Percentiles rank a stretch among this genome's conserved stretches.
These are phyloP conservation scores for Muscicapa adusta DNA, from an alignment of 2,113 vertebrate species.

Conservation along the genomic window DNA sequence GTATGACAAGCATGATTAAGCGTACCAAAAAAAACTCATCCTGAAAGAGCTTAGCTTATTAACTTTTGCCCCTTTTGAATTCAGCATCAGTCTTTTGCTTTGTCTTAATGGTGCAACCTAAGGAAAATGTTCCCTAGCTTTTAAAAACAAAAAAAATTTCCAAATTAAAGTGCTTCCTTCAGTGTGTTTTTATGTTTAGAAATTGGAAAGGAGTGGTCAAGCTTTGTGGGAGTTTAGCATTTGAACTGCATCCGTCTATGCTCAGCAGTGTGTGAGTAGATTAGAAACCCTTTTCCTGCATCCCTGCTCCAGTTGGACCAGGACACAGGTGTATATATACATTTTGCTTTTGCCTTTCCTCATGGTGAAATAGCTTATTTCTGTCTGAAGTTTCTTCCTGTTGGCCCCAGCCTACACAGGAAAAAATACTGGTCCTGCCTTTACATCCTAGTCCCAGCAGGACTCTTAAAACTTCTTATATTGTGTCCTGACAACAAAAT, in stretches of 20 bases:
- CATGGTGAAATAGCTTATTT: background rate
- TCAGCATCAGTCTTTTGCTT: background rate
- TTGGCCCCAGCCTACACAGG: background rate
- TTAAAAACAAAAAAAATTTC: background rate
- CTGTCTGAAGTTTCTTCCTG: background rate
- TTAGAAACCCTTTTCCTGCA: background rate
- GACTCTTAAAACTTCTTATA: conserved; percentile 5
- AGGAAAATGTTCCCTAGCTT: background rate
- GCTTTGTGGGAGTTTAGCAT: background rate
- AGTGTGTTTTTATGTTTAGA: background rate
- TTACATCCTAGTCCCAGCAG: background rate
- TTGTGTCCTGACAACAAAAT: conserved; percentile 23
- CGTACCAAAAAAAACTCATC: background rate
- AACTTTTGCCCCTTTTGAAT: background rate
- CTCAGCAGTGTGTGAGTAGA: background rate
- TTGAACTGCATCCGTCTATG: fast-evolving
- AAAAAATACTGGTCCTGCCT: background rate
- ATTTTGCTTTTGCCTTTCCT: background rate
- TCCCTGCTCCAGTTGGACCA: background rate
- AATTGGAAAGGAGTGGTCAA: background rate
- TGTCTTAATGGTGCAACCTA: background rate
- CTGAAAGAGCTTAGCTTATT: background rate
- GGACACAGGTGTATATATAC: background rate
- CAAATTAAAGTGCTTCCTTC: background rate
- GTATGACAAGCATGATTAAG: background rate